phyloP scores from a whole-genome alignment of 1,140 invertebrate species.

The Pteromalus puparum region DNA sequence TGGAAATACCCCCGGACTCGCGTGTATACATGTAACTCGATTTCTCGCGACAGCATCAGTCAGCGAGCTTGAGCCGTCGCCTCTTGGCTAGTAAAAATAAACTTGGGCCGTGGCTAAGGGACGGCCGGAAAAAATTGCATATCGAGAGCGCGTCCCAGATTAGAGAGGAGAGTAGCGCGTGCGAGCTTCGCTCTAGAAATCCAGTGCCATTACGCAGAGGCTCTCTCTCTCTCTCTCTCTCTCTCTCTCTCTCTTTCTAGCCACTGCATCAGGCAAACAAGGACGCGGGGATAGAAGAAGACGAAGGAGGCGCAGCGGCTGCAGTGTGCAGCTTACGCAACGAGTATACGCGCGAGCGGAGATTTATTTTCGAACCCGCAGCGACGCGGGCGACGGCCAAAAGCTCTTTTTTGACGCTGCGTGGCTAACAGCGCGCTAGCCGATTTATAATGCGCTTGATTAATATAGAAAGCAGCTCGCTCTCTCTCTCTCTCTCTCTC shows the following conservation, averaged over 20 bases:
- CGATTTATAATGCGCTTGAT: conserved; percentile 1
- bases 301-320: not conserved
- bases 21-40: not conserved
- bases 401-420: not conserved
- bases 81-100: conserved; percentile 33
- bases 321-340: conserved; percentile 21
- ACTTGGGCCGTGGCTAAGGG: conserved; percentile 19
- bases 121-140: conserved; percentile 38
- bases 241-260: not conserved
- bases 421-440: not conserved
- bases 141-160: conserved; percentile 48
- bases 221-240: not conserved
- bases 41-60: not conserved
- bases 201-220: conserved; percentile 44
- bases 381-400: conserved; percentile 17
- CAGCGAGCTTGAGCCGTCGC: too few species aligned
- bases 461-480: too few species aligned
- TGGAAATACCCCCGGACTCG: too few species aligned
- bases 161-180: conserved; percentile 8
- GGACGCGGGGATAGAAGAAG: not conserved
- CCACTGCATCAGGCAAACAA: conserved; percentile 10
- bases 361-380: conserved; percentile 46
- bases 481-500: too few species aligned
- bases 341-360: conserved; percentile 23
- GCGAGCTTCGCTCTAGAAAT: conserved; percentile 48